phyloP scores from a whole-genome alignment of 1,140 invertebrate species.

The Phymorhynchus buccinoides region DNA sequence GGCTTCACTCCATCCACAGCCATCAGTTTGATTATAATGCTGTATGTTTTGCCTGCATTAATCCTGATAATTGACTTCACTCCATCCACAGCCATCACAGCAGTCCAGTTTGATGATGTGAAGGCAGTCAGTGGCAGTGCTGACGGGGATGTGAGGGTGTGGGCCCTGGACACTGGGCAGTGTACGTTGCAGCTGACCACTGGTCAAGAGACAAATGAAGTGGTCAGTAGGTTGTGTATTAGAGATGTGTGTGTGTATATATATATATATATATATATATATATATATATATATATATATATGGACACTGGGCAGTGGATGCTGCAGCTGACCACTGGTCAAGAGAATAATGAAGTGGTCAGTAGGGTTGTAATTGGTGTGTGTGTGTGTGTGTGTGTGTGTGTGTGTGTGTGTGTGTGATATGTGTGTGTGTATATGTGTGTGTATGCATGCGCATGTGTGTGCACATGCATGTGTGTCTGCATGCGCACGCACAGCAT shows the following conservation, averaged over 20 bases:
- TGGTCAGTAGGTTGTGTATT: conserved; percentile 44
- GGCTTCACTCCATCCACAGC: no score
- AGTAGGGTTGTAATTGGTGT: neutral
- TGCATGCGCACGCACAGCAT: conserved; percentile 11
- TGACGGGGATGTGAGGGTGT: conserved; percentile 61
- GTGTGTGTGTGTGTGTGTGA: no score
- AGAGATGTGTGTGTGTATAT: neutral
- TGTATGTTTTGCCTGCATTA: no score
- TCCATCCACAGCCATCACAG: conserved; percentile 60
- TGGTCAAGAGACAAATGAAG: conserved; percentile 60
- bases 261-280: neutral
- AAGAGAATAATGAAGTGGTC: neutral
- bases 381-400: no score
- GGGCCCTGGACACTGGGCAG: conserved; percentile 52
- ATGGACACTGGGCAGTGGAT: neutral
- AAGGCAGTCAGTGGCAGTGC: conserved; percentile 64
- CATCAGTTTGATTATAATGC: no score
- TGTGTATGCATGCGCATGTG: conserved; percentile 24
- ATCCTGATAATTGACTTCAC: no score
- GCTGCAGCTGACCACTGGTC: neutral
- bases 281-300: neutral
- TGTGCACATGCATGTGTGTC: conserved; percentile 19
- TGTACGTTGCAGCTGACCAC: conserved; percentile 48
- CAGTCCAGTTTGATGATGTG: conserved; percentile 62
- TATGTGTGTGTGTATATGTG: conserved; percentile 26